phyloP scores from a whole-genome alignment of 92 coral and sea anemone genomes.

The Zoanthus sociatus region DNA sequence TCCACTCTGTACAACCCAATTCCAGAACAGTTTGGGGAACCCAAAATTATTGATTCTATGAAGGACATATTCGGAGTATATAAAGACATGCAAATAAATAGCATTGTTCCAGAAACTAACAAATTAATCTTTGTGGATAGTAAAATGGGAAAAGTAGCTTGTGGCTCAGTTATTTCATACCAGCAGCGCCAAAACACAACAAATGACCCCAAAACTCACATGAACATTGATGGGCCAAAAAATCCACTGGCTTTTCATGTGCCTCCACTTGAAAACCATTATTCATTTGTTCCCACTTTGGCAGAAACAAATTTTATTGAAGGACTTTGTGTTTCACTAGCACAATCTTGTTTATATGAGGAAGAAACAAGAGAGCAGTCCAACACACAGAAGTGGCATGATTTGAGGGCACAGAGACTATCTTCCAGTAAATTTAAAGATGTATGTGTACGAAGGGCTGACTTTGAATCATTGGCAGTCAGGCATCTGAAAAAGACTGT shows the following conservation, averaged over 20 bases:
- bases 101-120: not conserved
- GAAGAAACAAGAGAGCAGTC: conserved; percentile 40
- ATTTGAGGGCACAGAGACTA: conserved; percentile 24
- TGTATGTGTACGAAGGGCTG: conserved; percentile 2
- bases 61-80: not conserved
- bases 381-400: conserved; percentile 33
- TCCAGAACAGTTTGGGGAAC: not conserved
- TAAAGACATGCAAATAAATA: conserved; percentile 21
- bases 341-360: conserved; percentile 39
- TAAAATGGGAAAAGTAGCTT: conserved; percentile 8
- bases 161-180: conserved; percentile 42
- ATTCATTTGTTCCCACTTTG: conserved; percentile 10
- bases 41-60: not conserved
- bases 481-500: conserved; percentile 1
- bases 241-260: conserved; percentile 7
- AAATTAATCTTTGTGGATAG: not conserved
- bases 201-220: conserved; percentile 37
- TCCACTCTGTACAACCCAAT: conserved; percentile 46
- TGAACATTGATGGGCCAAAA: not conserved
- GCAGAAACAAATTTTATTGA: conserved; percentile 10
- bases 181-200: conserved; percentile 32
- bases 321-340: conserved; percentile 15
- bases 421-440: conserved; percentile 17
- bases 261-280: conserved; percentile 24
- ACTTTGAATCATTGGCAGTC: not conserved